phyloP scores from a whole-genome alignment of 2,888 invertebrate genomes.

The Sesia bembeciformis region DNA sequence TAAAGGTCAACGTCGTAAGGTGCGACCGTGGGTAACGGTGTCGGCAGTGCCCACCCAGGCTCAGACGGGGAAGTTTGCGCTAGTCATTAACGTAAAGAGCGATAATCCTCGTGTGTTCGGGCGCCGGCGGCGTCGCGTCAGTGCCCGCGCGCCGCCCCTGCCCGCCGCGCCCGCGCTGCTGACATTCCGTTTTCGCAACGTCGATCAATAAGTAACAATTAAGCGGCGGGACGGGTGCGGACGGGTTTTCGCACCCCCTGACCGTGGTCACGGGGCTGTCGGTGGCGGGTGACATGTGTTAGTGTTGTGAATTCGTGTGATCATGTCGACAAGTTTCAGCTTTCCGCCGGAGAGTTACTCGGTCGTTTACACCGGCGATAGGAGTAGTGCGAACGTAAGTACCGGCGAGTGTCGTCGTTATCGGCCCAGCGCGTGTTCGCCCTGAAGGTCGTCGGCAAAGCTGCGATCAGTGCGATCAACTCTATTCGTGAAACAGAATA shows the following conservation, averaged over 20 bases:
- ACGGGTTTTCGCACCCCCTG: slow-evolving; percentile 9
- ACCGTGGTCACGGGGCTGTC: slow-evolving; percentile 5
- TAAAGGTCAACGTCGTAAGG: slow-evolving; percentile 31
- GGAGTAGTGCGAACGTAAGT: slow-evolving; percentile 50
- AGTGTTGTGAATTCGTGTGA: slow-evolving; percentile 29
- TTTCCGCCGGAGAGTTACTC: slow-evolving; percentile 66
- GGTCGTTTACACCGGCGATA: slow-evolving; percentile 46
- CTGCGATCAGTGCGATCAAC: slow-evolving; percentile 32
- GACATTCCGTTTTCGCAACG: slow-evolving; percentile 12
- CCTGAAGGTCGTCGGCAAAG: slow-evolving; percentile 23
- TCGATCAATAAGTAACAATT: slow-evolving; percentile 48
- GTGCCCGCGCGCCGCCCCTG: background rate
- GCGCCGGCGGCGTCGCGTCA: slow-evolving; percentile 2
- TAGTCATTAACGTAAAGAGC: slow-evolving; percentile 53
- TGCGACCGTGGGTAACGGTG: slow-evolving; percentile 31
- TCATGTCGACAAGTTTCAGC: slow-evolving; percentile 50
- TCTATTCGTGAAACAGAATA: slow-evolving; percentile 23
- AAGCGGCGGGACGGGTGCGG: slow-evolving; percentile 23
- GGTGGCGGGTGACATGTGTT: slow-evolving; percentile 7
- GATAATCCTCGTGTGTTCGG: slow-evolving; percentile 37
- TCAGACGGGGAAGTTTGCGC: slow-evolving; percentile 46
- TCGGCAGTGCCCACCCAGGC: slow-evolving; percentile 20
- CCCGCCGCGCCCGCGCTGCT: slow-evolving; percentile 2
- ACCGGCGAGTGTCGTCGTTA: slow-evolving; percentile 35
- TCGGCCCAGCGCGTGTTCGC: slow-evolving; percentile 39